Base-by-base conservation (phyloP, 2,797 vertebrate species). In the Leptodactylus fallax region DNA sequence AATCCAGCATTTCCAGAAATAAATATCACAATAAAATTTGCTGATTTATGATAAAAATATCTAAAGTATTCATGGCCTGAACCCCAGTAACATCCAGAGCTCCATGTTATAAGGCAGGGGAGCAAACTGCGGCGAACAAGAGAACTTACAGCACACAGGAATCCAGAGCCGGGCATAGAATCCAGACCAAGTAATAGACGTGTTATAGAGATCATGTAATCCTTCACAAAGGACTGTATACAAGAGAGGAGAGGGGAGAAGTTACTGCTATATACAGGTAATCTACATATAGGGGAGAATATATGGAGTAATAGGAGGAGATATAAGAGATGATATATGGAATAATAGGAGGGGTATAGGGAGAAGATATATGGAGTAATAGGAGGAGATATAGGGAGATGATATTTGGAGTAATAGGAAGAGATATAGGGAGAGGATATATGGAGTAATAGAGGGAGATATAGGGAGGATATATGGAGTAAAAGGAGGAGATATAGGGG, bases 191-290 rank as follows among this genome's bases (percentile, higher is more conserved):
- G 93, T 84, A 97, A 92, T 60, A 96, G 94, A 86, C 96, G 95
- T 85, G 95, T 93, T 90, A 97, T 97, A 92, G 96, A 96, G 93
- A 97, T 96, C 96, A 97, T 96, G 95, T 96, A 97, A 94, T 97
- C 96, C 91, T 97, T 97, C 91, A 97, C 96, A 91, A 96, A 97
- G 1, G 96, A 97, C 96, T 97, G 92, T 7, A 79, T 7, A 7
- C 71, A 51, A 85, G 79, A 91, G 53, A 9, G 36, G 8, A 77
- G 47, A 63, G 49, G 65, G 19, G 69, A 47, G 14, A 36, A 23
- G 19, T 21, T 47, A 71, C 17, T 10, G 14, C 19, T 47, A 49
- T 27, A 47, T 13, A 9, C 19, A 27, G 7, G 12, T 55, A 7
- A 17, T 21, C 23, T 27, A 45, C 14, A 45, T 23, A 63, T 27